phyloP scores from a whole-genome alignment of 2,797 vertebrate species.

The Sebastes nivosus region DNA sequence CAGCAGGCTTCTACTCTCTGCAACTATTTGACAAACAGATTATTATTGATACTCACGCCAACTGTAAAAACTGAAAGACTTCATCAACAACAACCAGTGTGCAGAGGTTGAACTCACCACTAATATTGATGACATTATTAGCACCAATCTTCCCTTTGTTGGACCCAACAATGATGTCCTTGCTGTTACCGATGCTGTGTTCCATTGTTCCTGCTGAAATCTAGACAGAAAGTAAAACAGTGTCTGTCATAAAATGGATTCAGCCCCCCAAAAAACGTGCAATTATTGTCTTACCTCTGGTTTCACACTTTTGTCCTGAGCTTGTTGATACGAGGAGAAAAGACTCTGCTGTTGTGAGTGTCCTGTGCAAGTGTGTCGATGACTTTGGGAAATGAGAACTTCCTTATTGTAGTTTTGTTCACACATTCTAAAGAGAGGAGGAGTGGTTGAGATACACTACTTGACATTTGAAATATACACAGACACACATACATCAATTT shows the following conservation, averaged over 20 bases:
- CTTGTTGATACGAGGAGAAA: not conserved
- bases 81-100: not conserved
- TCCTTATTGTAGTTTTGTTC: not conserved
- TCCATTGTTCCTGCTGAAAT: conserved; percentile 1
- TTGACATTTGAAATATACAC: not conserved
- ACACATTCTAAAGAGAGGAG: not conserved
- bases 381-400: not conserved
- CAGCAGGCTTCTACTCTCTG: too few species aligned
- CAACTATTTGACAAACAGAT: too few species aligned
- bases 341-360: too few species aligned
- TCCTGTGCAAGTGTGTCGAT: not conserved
- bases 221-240: too few species aligned
- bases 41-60: too few species aligned
- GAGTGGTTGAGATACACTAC: not conserved
- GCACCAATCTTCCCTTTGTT: not conserved
- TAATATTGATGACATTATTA: not conserved
- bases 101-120: not conserved
- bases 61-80: not conserved
- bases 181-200: not conserved
- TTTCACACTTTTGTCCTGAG: not conserved
- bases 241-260: too few species aligned
- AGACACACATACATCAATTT: not conserved
- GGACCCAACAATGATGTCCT: not conserved
- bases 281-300: not conserved
- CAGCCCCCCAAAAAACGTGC: not conserved